Base-by-base conservation (phyloP, 2,888 invertebrate species). In the Eupelmus urozonus region DNA sequence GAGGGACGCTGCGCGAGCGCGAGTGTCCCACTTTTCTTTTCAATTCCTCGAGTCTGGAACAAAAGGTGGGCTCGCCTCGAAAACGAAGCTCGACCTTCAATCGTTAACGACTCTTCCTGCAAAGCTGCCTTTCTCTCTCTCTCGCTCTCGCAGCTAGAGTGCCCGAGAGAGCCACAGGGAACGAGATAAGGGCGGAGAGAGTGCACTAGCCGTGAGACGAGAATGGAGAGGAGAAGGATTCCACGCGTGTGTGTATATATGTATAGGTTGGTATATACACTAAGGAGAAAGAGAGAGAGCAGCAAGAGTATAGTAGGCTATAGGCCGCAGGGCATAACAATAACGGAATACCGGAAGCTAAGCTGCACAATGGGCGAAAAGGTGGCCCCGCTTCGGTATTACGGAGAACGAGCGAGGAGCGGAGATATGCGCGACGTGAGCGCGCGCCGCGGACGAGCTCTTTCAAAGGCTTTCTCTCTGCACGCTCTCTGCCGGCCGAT, bases 11-110 rank as follows among this genome's bases (percentile, higher is more conserved):
- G 49, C 9, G 49, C 9, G 2, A 18, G 18, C 45, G 16, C 55
- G 67, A 63, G 76, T 76, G 76, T 76, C 67, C 77, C 67, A 72
- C 60, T 72, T 77, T 77, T 77, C 72, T 60, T 66, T 76, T 76
- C 63, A 76, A 63, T 69, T 72, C 60, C 29, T 72, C 67, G 62
- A 53, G 20, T 60, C 72, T 51, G 45, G 60, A 71, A 71, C 77
- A 77, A 72, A 72, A 67, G 72, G 5, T 4, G 45, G 45, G 42
- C 59, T 71, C 40, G 71, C 40, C 59, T 66, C 40, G 45, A 76
- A 75, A 69, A 65, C 76, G 63, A 70, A 34, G 62, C 77, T 60
- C 72, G 73, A 73, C 62, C 78, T 78, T 78, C 78, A 69, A 69
- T 69, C 62, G 73, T 40, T 78, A 78, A 78, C 78, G 78, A 74